phyloP scores from a whole-genome alignment of 35 echinoderm and acorn worm genomes.

The Apostichopus japonicus region DNA sequence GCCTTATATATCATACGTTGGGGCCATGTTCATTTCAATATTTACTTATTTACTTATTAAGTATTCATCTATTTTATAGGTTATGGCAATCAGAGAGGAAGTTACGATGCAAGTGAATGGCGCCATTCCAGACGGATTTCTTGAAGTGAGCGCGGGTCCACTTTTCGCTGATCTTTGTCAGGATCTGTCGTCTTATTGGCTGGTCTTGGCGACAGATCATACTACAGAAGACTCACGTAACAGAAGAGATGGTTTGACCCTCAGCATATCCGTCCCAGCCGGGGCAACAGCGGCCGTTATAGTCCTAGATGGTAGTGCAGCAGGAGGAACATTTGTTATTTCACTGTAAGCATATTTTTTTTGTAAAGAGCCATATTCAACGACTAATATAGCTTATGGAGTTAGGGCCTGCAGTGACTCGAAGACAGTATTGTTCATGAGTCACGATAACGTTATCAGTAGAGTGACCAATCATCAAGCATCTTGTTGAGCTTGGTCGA shows the following conservation, averaged over 20 bases:
- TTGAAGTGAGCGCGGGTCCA: background rate
- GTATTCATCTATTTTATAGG: background rate
- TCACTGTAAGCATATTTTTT: background rate
- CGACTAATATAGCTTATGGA: no score
- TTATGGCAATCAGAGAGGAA: background rate
- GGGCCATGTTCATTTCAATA: no score
- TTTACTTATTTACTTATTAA: no score
- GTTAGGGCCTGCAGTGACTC: no score
- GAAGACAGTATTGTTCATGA: no score
- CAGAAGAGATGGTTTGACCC: no score
- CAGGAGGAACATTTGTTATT: background rate
- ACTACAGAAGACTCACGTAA: background rate
- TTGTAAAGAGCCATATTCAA: no score
- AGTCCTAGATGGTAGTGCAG: background rate
- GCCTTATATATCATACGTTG: no score
- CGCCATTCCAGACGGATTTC: background rate
- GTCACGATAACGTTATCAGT: no score
- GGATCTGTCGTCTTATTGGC: background rate
- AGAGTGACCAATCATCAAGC: no score
- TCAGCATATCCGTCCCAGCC: background rate
- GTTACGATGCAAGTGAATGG: background rate
- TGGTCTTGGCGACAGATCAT: background rate
- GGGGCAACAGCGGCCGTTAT: background rate
- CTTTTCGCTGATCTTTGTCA: slow-evolving; percentile 23
- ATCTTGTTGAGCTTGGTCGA: no score